Evolutionary conservation across 2,888 invertebrate species (phyloP).

Genomic region (Homarus gammarus): DNA sequence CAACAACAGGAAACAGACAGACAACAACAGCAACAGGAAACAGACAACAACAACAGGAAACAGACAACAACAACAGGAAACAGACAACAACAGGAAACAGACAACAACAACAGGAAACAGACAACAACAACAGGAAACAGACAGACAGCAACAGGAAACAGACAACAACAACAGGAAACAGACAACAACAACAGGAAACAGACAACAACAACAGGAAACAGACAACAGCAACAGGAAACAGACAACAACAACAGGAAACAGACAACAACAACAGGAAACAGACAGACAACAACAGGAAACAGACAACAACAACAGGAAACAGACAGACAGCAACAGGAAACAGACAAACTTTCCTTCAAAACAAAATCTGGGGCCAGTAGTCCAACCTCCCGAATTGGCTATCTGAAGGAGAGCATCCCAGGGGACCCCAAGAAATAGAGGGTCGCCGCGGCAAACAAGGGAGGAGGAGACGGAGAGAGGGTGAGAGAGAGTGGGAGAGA

Average conservation of each 20-base stretch:
- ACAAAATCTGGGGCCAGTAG: slow-evolving; percentile 45
- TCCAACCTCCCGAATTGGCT: slow-evolving; percentile 43
- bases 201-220: too few relatives aligned
- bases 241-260: background rate
- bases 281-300: too few relatives aligned
- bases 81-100: too few relatives aligned
- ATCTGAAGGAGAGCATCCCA: slow-evolving; percentile 47
- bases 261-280: too few relatives aligned
- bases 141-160: background rate
- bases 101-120: too few relatives aligned
- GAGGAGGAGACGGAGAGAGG: background rate
- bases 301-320: background rate
- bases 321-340: background rate
- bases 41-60: too few relatives aligned
- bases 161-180: background rate
- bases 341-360: slow-evolving; percentile 19
- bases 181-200: too few relatives aligned
- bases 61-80: background rate
- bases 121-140: background rate
- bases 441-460: slow-evolving; percentile 37
- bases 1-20: background rate
- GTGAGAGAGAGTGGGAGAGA: too few relatives aligned
- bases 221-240: background rate
- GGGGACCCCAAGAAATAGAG: slow-evolving; percentile 19
- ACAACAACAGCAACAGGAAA: too few relatives aligned